Base-by-base conservation (phyloP, 1,140 invertebrate species). In the Galendromus occidentalis region DNA sequence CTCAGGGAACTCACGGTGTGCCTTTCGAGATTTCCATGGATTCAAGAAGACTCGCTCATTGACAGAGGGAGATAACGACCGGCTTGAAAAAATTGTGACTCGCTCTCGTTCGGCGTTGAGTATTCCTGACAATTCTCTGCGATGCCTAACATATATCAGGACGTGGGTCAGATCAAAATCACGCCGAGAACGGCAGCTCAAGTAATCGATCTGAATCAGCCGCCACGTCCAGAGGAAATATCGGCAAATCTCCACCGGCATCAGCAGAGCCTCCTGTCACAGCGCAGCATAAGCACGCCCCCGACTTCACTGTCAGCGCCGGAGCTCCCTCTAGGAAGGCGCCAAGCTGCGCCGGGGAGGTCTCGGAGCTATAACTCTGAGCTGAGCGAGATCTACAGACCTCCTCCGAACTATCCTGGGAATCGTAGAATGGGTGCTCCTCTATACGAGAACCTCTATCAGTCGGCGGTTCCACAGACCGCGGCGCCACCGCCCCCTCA, bases 241-340 rank as follows among this genome's bases (percentile, higher is more conserved):
- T 59, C 51, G 17, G 51, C 51, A 14, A 59, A 59, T 59, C 22
- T 59, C 25, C 51, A 59, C 33, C 14, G 51, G 22, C 51, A 59
- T 25, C 51, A 59, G 51, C 51, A 59, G 22, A 59, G 51, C 9
- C 51, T 59, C 14, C 22, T 59, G 51, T 59, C 51, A 25, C 51
- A 59, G 51, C 51, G 51, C 22, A 59, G 51, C 20, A 4, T 14
- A 4, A 29, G 25, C 6, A 9, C 51, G 14, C 33, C 51, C n/a
- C 25, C 51, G 33, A 59, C 33, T 25, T 20, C 51, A 4, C 25
- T 29, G 14, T 59, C 51, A 25, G 51, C 51, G 4, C 51, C 51
- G 25, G 51, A 59, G 14, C 51, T 59, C 6, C 51, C 51, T 2
- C 14, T 25, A 14, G 51, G 14, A 25, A 25, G 51, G 51, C 51